Conservation (phyloP, 2,888 invertebrate species). For the Camptogramma bilineatum region DNA sequence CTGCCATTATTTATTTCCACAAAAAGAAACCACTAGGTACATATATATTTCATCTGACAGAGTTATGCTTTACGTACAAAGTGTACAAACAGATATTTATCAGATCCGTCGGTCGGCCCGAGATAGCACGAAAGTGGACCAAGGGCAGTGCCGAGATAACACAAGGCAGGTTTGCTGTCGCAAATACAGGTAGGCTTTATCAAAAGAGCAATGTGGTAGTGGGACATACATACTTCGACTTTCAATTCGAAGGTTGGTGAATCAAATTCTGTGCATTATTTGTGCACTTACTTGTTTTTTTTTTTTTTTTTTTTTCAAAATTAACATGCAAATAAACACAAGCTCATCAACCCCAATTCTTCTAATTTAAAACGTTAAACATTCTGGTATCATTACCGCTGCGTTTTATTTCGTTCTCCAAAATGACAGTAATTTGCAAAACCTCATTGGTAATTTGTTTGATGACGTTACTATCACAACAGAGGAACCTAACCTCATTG, state of each 20-base stretch:
- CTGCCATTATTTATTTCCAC: slow-evolving; percentile 4
- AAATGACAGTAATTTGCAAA: too few relatives aligned
- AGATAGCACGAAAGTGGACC: slow-evolving; percentile 79
- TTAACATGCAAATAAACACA: too few relatives aligned
- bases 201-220: background rate
- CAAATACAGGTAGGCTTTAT: slow-evolving; percentile 37
- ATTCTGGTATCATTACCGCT: too few relatives aligned
- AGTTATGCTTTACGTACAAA: slow-evolving; percentile 49
- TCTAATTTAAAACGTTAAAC: too few relatives aligned
- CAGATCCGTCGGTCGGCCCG: slow-evolving; percentile 72
- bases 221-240: background rate
- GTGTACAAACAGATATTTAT: slow-evolving; percentile 66
- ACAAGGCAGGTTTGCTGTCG: slow-evolving; percentile 59
- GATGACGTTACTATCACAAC: too few relatives aligned
- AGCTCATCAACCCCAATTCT: too few relatives aligned
- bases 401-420: too few relatives aligned
- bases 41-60: slow-evolving; percentile 18
- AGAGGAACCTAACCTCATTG: too few relatives aligned
- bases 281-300: too few relatives aligned
- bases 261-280: background rate
- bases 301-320: too few relatives aligned
- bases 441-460: too few relatives aligned
- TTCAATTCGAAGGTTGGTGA: background rate
- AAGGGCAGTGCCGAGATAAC: slow-evolving; percentile 79
- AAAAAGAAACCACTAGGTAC: slow-evolving; percentile 10